These are phyloP conservation scores for Icerya purchasi DNA, from an alignment of 2,888 invertebrate genomes.

Conservation along the genomic window DNA sequence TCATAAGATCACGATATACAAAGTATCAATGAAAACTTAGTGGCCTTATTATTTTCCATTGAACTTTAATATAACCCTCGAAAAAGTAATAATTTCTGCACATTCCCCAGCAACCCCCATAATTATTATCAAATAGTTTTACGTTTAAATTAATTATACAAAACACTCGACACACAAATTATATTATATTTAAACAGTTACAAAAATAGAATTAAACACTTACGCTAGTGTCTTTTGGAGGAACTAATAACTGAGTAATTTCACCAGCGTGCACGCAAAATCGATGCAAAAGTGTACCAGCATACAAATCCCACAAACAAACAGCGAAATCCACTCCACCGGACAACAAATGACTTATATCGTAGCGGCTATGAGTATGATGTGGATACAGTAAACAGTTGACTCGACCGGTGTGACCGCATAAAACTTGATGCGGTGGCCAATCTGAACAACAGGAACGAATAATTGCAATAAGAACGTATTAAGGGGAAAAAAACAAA, in stretches of 20 bases:
- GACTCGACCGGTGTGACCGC: constrained; percentile 80
- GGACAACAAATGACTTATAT: constrained; percentile 69
- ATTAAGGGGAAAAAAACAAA: no score
- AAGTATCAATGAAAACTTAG: no score
- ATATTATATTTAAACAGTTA: no score
- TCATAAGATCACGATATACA: no score
- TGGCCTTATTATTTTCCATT: no score
- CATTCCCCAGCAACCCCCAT: no score
- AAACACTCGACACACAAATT: no score
- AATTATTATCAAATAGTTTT: no score
- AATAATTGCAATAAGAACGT: no score
- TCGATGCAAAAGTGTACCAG: constrained; percentile 67
- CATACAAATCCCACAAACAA: constrained; percentile 85
- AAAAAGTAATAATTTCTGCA: no score
- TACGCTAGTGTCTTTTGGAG: constrained; percentile 69
- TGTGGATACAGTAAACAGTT: constrained; percentile 90
- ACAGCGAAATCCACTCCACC: constrained; percentile 97
- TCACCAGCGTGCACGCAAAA: constrained; percentile 98
- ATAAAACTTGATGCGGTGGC: constrained; percentile 68
- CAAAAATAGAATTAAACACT: constrained; percentile 28
- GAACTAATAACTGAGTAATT: constrained; percentile 80
- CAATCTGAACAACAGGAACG: constrained; percentile 39
- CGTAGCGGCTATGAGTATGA: constrained; percentile 70
- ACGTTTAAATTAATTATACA: no score
- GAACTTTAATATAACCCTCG: no score